Evolutionary conservation across 2,113 vertebrate genomes (phyloP).

Genomic region (Barnardius zonarius): DNA sequence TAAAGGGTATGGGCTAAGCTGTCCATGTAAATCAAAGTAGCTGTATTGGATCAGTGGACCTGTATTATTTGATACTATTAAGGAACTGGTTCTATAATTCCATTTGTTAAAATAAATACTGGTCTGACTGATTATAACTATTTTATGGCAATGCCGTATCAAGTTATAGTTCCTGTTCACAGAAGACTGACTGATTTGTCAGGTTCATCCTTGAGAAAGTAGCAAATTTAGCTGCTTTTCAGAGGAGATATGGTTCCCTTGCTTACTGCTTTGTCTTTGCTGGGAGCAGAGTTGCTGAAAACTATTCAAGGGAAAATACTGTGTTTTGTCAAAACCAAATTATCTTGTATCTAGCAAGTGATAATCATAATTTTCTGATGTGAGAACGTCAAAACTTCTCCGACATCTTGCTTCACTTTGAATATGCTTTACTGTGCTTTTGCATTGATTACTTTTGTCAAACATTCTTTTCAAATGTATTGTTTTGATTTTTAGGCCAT

Average conservation of each 20-base stretch:
- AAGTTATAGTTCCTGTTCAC: neutral
- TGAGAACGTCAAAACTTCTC: neutral
- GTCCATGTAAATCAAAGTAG: neutral
- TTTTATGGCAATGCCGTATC: neutral
- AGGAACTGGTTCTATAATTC: neutral
- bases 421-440: neutral
- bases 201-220: neutral
- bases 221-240: neutral
- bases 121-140: neutral
- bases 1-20: neutral
- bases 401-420: neutral
- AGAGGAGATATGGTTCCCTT: neutral
- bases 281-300: neutral
- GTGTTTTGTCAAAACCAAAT: neutral
- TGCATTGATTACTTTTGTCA: neutral
- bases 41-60: neutral
- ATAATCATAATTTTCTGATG: neutral
- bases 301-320: neutral
- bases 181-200: neutral
- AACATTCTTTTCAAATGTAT: neutral
- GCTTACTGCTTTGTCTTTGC: neutral
- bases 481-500: neutral
- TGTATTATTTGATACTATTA: neutral
- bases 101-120: neutral
- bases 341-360: neutral